Evolutionary conservation across 2,888 invertebrate genomes (phyloP), one percentile per base, ranked within the genome.

Genomic region (Strigamia crassipes): DNA sequence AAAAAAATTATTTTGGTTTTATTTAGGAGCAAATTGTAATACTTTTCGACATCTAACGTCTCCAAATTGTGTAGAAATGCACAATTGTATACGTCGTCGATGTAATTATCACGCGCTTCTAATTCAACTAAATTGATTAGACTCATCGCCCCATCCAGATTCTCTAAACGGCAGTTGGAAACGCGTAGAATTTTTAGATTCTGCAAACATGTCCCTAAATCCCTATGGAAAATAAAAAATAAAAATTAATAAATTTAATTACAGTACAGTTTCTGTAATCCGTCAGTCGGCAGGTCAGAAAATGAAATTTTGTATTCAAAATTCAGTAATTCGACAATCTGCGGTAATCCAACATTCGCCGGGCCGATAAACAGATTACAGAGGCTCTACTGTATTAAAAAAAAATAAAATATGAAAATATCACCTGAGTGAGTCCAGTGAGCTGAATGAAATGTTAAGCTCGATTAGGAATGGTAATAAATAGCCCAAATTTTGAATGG

Each of bases 171-270:
- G 18, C 78, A 78, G 78, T 78, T 38, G 2, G 38, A 38, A 4
- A 78, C 41, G 12, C 42, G 31, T n/a, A 78, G 38, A 18, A 78
- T 78, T 13, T 78, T 42, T n/a, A 78, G 78, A 42, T 78, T 78
- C 18, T 21, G n/a, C 34, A 78, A 38, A 78, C 78, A 21, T 13
- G 78, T 78, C 18, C 78, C 78, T 15, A 78, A 41, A 42, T 78
- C 78, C 38, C 78, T 78, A 38, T 27, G 27, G 27, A 3, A 78
- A 38, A 41, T 12, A n/a, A n/a, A n/a, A n/a, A n/a, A n/a, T n/a
- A n/a, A n/a, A n/a, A n/a, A n/a, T n/a, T n/a, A n/a, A n/a, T n/a
- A n/a, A n/a, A n/a, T n/a, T n/a, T n/a, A n/a, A n/a, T n/a, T n/a
- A n/a, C n/a, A n/a, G n/a, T n/a, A n/a, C n/a, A n/a, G n/a, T n/a